A percentile compares a stretch with the other conserved stretches of the same genome.
phyloP scores from a whole-genome alignment of 1,140 invertebrate genomes.

The Pachyrhynchus sulphureomaculatus region DNA sequence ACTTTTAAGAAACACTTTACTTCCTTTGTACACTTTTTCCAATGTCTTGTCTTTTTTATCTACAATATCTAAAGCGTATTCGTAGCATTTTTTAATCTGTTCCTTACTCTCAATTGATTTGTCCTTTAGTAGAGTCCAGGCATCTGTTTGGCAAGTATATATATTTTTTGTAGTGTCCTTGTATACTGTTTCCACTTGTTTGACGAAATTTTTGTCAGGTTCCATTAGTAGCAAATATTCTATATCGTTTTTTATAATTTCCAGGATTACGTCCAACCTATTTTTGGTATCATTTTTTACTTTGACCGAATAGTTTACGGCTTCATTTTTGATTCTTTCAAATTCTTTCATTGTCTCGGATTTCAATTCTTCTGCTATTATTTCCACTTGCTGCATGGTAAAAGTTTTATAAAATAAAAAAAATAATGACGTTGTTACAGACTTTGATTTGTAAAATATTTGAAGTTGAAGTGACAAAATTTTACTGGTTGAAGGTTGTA shows the following conservation, averaged over 20 bases:
- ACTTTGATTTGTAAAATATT: background rate
- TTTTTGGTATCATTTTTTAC: background rate
- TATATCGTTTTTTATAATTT: conserved; percentile 11
- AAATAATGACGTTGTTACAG: background rate
- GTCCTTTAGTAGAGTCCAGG: conserved; percentile 3
- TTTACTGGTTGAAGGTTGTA: no score
- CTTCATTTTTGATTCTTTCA: conserved; percentile 18
- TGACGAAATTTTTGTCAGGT: conserved; percentile 11
- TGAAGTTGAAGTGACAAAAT: background rate
- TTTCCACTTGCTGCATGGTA: conserved; percentile 22
- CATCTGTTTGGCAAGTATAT: background rate
- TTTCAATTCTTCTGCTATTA: conserved; percentile 18
- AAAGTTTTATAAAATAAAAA: conserved; percentile 1
- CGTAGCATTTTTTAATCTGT: conserved; percentile 16
- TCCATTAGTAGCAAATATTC: background rate
- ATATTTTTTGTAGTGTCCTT: conserved; percentile 19
- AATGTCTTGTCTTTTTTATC: conserved; percentile 14
- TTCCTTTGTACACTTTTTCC: conserved; percentile 13
- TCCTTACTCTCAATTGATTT: background rate
- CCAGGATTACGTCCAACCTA: conserved; percentile 8
- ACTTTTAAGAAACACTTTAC: conserved; percentile 19
- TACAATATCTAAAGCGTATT: conserved; percentile 17
- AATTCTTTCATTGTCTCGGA: conserved; percentile 22
- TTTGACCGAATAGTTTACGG: background rate
- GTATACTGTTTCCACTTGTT: conserved; percentile 11